Base-by-base conservation (phyloP, 1,140 invertebrate species). In the Drosophila subpulchrella region DNA sequence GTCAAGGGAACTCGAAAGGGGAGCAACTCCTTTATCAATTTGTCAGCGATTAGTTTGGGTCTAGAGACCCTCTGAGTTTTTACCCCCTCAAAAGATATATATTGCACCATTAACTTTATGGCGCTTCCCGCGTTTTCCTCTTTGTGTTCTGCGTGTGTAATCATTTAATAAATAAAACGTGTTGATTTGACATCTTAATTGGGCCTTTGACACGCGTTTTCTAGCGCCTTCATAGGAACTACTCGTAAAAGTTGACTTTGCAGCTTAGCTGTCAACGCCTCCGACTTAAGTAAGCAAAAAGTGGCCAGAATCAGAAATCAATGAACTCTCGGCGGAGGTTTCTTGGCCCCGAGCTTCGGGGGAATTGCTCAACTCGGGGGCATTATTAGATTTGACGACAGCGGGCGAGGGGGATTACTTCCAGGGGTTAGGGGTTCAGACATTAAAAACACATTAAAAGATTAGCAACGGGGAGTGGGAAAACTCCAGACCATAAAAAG, bases 141-240 rank as follows among this genome's bases (percentile, higher is more conserved):
- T 56, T 41, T 75, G 56, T 59, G 62, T 58, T 47, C 38, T 70
- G 68, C 70, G 71, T 76, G 65, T 47, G 73, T 70, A 81, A 85
- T 81, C 82, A 81, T 78, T 83, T 88, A 82, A 88, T 88, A 89
- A 88, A 76, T 80, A 80, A 88, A 78, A 82, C 55, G 67, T 73
- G 62, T 89, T 89, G 76, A 89, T 89, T 84, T 89, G 84, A 89
- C 84, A 84, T 81, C 79, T 89, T 89, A 89, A 89, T 89, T 89
- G 84, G 61, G 68, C 72, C 76, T 83, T 56, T 79, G 83, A 74
- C 79, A 80, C 66, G 75, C 46, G 67, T 70, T 71, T 46, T 71
- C 41, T 47, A 34, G 32, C 36, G 63, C 41, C 15, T 66, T 61
- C 30, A 34, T 32, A 34, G 36, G 11, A 59, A 67, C 60, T 41